A percentile compares a stretch with the other conserved stretches of the same genome.
phyloP scores from a whole-genome alignment of 92 coral and sea anemone genomes.

The Meandrina meandrites region DNA sequence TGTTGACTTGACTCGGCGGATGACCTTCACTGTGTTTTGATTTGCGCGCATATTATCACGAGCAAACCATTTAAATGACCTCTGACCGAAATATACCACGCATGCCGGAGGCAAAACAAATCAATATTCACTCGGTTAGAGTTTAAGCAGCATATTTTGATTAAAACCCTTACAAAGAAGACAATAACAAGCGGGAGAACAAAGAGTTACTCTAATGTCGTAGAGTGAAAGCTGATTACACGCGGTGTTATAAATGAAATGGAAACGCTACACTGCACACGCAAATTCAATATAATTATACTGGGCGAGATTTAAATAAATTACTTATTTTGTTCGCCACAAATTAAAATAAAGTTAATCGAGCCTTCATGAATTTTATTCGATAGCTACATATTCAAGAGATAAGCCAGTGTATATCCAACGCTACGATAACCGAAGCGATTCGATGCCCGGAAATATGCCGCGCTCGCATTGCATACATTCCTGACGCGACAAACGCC shows the following conservation, averaged over 20 bases:
- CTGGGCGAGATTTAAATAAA: background rate
- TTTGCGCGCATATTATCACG: background rate
- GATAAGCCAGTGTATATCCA: background rate
- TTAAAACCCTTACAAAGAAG: too few relatives aligned
- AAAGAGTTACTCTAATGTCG: background rate
- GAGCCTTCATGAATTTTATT: background rate
- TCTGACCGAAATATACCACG: constrained; percentile 12
- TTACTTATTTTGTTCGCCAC: background rate
- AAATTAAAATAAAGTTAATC: background rate
- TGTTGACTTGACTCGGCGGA: constrained; percentile 10
- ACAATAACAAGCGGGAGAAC: background rate
- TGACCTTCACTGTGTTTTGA: constrained; percentile 17
- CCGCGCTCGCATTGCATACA: constrained; percentile 15
- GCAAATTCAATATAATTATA: background rate
- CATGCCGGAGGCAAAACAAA: background rate
- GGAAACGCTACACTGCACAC: constrained; percentile 24
- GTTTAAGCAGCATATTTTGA: background rate
- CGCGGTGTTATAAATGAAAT: constrained; percentile 3
- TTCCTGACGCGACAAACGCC: constrained; percentile 24
- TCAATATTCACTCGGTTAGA: constrained; percentile 3
- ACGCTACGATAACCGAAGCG: background rate
- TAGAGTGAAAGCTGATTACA: background rate
- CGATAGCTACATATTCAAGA: background rate
- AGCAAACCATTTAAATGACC: constrained; percentile 19
- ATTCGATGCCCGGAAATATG: constrained; percentile 18